Evolutionary conservation across 2,888 invertebrate genomes (phyloP), one percentile per base, ranked within the genome.

Genomic region (Peribatodes rhomboidaria): DNA sequence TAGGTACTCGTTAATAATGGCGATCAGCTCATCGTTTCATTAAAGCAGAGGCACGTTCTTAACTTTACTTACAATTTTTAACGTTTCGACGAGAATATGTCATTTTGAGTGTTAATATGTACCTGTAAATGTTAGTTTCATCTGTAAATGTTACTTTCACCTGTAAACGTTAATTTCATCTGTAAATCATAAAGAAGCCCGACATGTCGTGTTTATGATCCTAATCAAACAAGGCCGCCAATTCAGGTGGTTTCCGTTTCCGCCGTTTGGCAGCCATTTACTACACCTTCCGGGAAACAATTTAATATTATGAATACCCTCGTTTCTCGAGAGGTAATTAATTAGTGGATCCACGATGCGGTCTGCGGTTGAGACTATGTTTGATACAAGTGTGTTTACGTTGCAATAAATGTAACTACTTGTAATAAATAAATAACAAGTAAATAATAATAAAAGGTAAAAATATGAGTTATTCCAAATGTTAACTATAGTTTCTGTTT

Each of bases 241-340:
- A 53, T 11, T 39, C 39, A 14, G 37, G 13, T 22, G 39, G 39
- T 41, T 53, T 39, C 53, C 39, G 14, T 16, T 49, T 37, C 52
- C 42, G 53, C 53, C 61, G 4, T 42, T 55, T 41, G 39, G 53
- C 53, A 53, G 53, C 53, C 53, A n/a, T 52, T 52, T 53, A 27
- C 60, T 53, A 9, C 10, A 49, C 39, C 16, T 49, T 14, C 58
- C 58, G 39, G 39, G 37, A 50, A 39, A 50, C 50, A 42, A 41
- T 50, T 50, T 22, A 49, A 50, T 50, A 37, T 35, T 50, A 49
- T 33, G 49, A 33, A 49, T 49, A 50, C 50, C 50, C 50, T 50
- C 35, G 35, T 35, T 35, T 2, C 13, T 60, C 35, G 27, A 31
- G 13, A 31, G 54, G 54, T 61, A 47, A 61, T 61, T 39, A 61